Percentiles rank a stretch among this genome's conserved stretches.
Evolutionary conservation across 2,888 invertebrate species (phyloP).

Genomic region (Drosophila phalerata): DNA sequence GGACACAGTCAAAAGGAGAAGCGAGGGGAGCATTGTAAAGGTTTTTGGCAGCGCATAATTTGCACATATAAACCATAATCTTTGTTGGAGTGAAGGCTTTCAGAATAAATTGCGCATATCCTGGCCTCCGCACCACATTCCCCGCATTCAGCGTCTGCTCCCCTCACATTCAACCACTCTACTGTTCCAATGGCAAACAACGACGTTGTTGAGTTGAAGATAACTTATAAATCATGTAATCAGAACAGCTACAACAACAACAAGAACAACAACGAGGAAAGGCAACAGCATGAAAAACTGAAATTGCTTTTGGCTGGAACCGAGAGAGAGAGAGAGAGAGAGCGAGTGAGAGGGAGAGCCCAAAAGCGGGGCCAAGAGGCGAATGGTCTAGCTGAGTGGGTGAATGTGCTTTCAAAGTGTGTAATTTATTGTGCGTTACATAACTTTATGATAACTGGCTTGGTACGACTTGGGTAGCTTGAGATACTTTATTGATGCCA

Average conservation of each 20-base stretch:
- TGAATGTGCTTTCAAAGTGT: constrained; percentile 71
- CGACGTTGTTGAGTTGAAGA: constrained; percentile 67
- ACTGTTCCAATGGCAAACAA: constrained; percentile 53
- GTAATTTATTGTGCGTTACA: constrained; percentile 79
- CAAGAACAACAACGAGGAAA: constrained; percentile 27
- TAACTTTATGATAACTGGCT: constrained; percentile 72
- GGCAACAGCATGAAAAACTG: constrained; percentile 71
- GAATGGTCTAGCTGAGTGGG: constrained; percentile 49
- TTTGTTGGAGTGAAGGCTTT: constrained; percentile 63
- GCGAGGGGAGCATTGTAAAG: constrained; percentile 25
- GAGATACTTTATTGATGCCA: constrained; percentile 53
- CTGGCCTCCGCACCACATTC: constrained; percentile 7
- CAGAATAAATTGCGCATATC: constrained; percentile 71
- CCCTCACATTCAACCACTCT: background rate
- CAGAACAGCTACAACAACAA: constrained; percentile 60
- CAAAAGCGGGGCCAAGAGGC: constrained; percentile 1
- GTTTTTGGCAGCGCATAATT: constrained; percentile 65
- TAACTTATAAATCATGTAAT: constrained; percentile 80
- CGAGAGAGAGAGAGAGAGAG: background rate
- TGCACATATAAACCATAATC: constrained; percentile 78
- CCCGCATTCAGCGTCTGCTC: background rate
- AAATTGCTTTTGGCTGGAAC: constrained; percentile 69
- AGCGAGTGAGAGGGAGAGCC: background rate
- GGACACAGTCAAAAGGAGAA: background rate
- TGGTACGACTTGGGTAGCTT: constrained; percentile 38